Conservation (phyloP, 2,888 invertebrate species). For the Callyntrura sp. region DNA sequence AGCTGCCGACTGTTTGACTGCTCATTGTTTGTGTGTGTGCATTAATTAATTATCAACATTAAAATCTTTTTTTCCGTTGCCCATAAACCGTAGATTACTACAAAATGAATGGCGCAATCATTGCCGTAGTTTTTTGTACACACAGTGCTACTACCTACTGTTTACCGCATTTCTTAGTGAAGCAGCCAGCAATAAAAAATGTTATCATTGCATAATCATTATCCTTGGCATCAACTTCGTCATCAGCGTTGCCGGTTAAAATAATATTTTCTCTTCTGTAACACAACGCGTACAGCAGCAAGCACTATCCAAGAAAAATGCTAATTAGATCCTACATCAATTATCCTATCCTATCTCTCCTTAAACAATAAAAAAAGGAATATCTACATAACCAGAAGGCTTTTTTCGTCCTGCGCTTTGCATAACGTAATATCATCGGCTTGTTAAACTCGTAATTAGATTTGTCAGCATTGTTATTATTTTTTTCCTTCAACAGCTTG, state of each 20-base stretch:
- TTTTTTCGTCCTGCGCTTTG: constrained; percentile 12
- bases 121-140: constrained; percentile 15
- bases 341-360: constrained; percentile 41
- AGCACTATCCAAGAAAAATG: constrained; percentile 5
- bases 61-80: background rate
- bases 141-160: background rate
- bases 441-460: constrained; percentile 70
- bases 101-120: constrained; percentile 6
- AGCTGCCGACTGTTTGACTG: background rate
- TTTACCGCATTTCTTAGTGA: background rate
- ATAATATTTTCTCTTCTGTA: background rate
- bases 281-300: background rate
- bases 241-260: background rate
- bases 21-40: constrained; percentile 4
- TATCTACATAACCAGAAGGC: constrained; percentile 43
- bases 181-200: background rate
- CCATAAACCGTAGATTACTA: background rate
- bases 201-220: background rate
- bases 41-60: constrained; percentile 16
- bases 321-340: constrained; percentile 56
- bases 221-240: background rate
- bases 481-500: constrained; percentile 2
- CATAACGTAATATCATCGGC: constrained; percentile 70
- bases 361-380: background rate
- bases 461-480: constrained; percentile 66